phyloP scores from a whole-genome alignment of 1,140 invertebrate genomes.

The Tetragonula clypearis region DNA sequence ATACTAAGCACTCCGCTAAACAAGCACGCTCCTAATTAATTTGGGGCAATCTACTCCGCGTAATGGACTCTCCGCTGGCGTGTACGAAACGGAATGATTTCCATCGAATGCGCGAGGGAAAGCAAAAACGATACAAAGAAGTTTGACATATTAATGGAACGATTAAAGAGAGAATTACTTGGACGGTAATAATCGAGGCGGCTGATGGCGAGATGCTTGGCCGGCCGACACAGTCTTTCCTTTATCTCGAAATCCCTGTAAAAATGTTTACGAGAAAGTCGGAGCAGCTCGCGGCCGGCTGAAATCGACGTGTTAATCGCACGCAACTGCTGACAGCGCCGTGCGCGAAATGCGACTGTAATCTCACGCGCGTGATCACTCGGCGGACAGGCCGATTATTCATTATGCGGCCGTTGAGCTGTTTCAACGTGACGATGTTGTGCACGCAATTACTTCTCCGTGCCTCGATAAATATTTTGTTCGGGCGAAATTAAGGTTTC shows the following conservation, averaged over 20 bases:
- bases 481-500: conserved; percentile 48
- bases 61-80: neutral
- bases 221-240: conserved; percentile 5
- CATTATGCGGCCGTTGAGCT: conserved; percentile 39
- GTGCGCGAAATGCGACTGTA: conserved; percentile 56
- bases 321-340: conserved; percentile 41
- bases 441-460: conserved; percentile 63
- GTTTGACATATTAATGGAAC: conserved; percentile 16
- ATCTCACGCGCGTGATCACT: conserved; percentile 60
- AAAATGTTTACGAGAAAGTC: conserved; percentile 41
- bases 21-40: conserved; percentile 18
- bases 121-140: conserved; percentile 21
- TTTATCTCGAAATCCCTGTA: conserved; percentile 41
- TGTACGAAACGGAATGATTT: neutral
- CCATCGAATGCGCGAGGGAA: neutral
- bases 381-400: conserved; percentile 57
- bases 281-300: neutral
- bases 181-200: conserved; percentile 5
- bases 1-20: neutral
- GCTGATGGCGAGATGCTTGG: neutral
- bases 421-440: conserved; percentile 52
- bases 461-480: conserved; percentile 64
- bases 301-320: conserved; percentile 61
- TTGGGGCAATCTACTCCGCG: conserved; percentile 3
- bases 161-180: conserved; percentile 29